phyloP scores from a whole-genome alignment of 2,888 invertebrate species.

The Eupelmus urozonus region DNA sequence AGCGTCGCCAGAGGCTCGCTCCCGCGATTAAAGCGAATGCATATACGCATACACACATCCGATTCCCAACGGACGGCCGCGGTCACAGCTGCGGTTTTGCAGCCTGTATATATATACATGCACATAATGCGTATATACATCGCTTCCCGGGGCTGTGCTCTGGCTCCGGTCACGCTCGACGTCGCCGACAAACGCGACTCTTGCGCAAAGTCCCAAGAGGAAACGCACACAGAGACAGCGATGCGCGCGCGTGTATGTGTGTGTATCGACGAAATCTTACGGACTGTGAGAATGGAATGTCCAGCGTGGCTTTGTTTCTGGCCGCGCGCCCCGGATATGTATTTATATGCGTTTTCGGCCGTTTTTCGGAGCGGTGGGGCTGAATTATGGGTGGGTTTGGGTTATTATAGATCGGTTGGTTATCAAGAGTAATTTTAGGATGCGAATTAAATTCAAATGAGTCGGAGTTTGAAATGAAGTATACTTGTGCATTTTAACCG shows the following conservation, averaged over 20 bases:
- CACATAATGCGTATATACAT: no score
- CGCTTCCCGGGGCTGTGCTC: not conserved
- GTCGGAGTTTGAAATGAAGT: no score
- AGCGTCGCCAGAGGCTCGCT: not conserved
- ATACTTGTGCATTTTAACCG: no score
- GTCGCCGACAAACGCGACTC: no score
- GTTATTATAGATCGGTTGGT: no score
- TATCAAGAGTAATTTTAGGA: no score
- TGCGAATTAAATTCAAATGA: no score
- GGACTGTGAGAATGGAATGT: constrained; percentile 15
- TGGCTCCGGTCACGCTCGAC: constrained; percentile 3
- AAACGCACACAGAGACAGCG: no score
- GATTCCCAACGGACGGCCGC: constrained; percentile 36
- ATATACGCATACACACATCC: constrained; percentile 35
- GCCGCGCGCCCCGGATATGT: not conserved
- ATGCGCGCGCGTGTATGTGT: not conserved
- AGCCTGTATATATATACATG: not conserved
- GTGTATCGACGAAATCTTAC: not conserved
- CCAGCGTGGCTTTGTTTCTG: not conserved
- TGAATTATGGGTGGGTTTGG: no score
- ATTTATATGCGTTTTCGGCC: not conserved
- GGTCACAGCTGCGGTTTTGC: constrained; percentile 45
- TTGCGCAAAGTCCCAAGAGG: no score
- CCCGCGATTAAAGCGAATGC: not conserved
- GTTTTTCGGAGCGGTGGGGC: no score